Evolutionary conservation across 1,140 invertebrate species (phyloP).

Genomic region (Megalopta genalis): DNA sequence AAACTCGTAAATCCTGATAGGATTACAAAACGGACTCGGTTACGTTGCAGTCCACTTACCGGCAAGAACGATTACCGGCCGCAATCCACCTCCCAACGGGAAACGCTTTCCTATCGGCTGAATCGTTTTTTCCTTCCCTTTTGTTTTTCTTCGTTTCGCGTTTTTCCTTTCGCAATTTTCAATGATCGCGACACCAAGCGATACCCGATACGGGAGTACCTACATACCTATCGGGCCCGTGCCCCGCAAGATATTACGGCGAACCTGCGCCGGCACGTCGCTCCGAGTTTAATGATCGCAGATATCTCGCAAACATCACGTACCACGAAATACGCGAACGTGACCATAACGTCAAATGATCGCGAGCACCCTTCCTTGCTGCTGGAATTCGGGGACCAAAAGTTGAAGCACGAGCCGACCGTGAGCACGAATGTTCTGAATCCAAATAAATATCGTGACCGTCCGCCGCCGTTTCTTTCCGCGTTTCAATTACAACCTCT

Average conservation of each 20-base stretch:
- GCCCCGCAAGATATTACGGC: background rate
- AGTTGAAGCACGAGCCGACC: slow-evolving; percentile 38
- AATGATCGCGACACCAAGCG: background rate
- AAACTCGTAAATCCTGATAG: slow-evolving; percentile 64
- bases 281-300: slow-evolving; percentile 67
- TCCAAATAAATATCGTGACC: slow-evolving; percentile 17
- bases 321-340: slow-evolving; percentile 68
- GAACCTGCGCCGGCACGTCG: slow-evolving; percentile 15
- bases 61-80: background rate
- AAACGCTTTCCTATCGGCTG: background rate
- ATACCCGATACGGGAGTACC: background rate
- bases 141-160: too few relatives aligned
- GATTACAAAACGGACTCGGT: slow-evolving; percentile 49
- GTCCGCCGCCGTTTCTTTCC: background rate
- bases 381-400: slow-evolving; percentile 30
- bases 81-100: background rate
- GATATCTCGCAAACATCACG: slow-evolving; percentile 69
- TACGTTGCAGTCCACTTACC: slow-evolving; percentile 46
- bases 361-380: slow-evolving; percentile 24
- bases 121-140: background rate
- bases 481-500: background rate
- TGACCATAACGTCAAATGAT: slow-evolving; percentile 68
- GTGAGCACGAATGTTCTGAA: slow-evolving; percentile 1
- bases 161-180: slow-evolving; percentile 6
- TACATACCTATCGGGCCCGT: too few relatives aligned